Base-by-base conservation (phyloP, 2,888 invertebrate species). In the Trissolcus brochymenae region DNA sequence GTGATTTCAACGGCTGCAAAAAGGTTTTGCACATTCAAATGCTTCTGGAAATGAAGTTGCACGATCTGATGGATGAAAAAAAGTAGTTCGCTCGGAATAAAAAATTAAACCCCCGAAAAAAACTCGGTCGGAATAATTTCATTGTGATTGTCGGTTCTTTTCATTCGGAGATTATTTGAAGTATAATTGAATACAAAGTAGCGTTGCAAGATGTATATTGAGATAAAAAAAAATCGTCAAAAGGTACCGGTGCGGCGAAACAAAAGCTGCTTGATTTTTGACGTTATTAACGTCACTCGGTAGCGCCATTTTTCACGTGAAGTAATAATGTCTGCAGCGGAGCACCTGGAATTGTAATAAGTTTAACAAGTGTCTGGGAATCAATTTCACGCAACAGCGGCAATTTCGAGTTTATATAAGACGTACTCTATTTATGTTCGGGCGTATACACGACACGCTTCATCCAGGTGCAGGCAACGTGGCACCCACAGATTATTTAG, bases 401-500 rank as follows among this genome's bases (percentile, higher is more conserved):
- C 83, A 81, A 82, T 85, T 86, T 83, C 82, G 82, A 71, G 73
- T 75, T 80, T 79, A 82, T 77, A 66, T 76, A 76, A 78, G 67
- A 68, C 78, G 81, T 76, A 56, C 78, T 81, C 76, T 73, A 82
- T 84, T 77, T 77, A 77, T 77, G 77, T 76, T 71, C 71, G 62
- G 61, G 71, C 66, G 71, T 76, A 76, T 75, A 75, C 66, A 71
- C 72, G 81, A 78, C 77, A 80, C 75, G 53, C 76, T 81, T 71
- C 72, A 81, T 84, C 84, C 88, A 87, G 85, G 85, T 87, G 87
- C 84, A 79, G 75, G 81, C 80, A 87, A 87, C 84, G 84, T 84
- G 84, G 84, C 82, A 77, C 79, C 81, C 80, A 78, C 81, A 79
- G 83, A 82, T 87, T 87, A 87, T 87, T 88, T 88, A 86, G 84